These are phyloP conservation scores for Pungitius pungitius DNA, from an alignment of 2,113 vertebrate genomes.

Conservation along the genomic window DNA sequence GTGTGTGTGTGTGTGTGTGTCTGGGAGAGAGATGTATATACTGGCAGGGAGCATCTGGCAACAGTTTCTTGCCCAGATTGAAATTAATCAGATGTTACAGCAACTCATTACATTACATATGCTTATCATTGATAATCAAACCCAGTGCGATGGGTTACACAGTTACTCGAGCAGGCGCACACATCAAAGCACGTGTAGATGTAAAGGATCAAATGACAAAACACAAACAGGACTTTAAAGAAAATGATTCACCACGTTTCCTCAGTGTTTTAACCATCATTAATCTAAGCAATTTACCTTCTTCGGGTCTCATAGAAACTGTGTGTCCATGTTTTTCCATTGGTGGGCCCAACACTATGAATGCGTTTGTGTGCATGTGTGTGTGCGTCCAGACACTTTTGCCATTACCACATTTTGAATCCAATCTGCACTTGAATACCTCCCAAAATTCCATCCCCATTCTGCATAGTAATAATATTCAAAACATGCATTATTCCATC, in stretches of 20 bases:
- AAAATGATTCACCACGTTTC: slow-evolving; percentile 67
- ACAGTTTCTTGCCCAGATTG: slow-evolving; percentile 54
- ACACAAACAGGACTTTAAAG: slow-evolving; percentile 38
- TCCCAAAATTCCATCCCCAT: slow-evolving; percentile 67
- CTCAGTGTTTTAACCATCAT: slow-evolving; percentile 56
- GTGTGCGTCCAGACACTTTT: slow-evolving; percentile 39
- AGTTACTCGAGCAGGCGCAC: slow-evolving; percentile 15
- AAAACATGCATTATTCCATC: slow-evolving; percentile 75
- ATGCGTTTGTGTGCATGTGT: neutral
- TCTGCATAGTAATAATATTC: slow-evolving; percentile 70
- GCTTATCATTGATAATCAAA: slow-evolving; percentile 77
- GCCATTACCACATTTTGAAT: slow-evolving; percentile 51
- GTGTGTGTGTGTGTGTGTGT: neutral
- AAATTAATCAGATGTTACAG: slow-evolving; percentile 77
- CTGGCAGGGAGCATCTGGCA: slow-evolving; percentile 74
- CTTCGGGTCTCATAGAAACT: slow-evolving; percentile 31
- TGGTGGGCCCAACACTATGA: neutral
- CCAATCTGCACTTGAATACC: slow-evolving; percentile 63
- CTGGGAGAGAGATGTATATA: slow-evolving; percentile 3
- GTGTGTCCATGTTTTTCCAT: slow-evolving; percentile 9
- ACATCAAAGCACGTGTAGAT: neutral
- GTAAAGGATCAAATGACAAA: slow-evolving; percentile 48
- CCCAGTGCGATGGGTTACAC: slow-evolving; percentile 52
- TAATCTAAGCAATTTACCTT: slow-evolving; percentile 65
- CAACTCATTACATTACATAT: slow-evolving; percentile 76